These are phyloP conservation scores for Hoplostethus atlanticus DNA, from an alignment of 2,797 vertebrate species.

Conservation along the genomic window DNA sequence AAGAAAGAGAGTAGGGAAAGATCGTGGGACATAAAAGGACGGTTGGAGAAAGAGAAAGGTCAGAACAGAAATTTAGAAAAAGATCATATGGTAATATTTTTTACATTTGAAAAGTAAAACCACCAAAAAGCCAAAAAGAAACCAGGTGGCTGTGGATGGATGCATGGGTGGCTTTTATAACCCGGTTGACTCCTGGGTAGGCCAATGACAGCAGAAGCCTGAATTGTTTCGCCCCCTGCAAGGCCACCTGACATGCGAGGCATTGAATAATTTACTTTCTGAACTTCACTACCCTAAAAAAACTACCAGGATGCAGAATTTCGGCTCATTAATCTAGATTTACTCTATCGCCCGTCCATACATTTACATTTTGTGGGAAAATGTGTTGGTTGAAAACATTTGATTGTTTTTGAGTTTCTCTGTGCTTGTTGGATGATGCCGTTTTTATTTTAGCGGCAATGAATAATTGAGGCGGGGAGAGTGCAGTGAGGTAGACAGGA, in stretches of 20 bases:
- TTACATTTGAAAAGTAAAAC: not conserved
- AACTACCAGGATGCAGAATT: constrained; percentile 48
- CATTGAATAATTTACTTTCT: constrained; percentile 69
- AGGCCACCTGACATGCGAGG: constrained; percentile 64
- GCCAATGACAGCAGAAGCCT: constrained; percentile 50
- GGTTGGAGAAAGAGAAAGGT: too few relatives aligned
- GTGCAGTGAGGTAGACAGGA: constrained; percentile 75
- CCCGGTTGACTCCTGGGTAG: constrained; percentile 32
- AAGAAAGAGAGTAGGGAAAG: not conserved
- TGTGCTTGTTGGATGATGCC: constrained; percentile 75
- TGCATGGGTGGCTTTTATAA: constrained; percentile 39
- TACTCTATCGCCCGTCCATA: constrained; percentile 7
- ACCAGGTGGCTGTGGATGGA: constrained; percentile 22
- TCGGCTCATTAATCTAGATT: constrained; percentile 12
- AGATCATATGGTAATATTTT: too few relatives aligned
- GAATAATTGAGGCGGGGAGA: constrained; percentile 84
- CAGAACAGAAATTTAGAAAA: too few relatives aligned
- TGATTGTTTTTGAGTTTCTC: constrained; percentile 62
- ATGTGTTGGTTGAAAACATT: constrained; percentile 28
- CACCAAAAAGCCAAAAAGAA: not conserved
- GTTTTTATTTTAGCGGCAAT: constrained; percentile 83
- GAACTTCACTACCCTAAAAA: constrained; percentile 53
- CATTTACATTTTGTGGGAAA: constrained; percentile 17
- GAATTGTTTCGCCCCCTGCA: constrained; percentile 55
- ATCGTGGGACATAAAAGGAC: not conserved